A percentile compares a stretch with the other conserved stretches of the same genome.
These are phyloP conservation scores for Neoscelio sp. DNA, from an alignment of 2,888 invertebrate genomes.

Conservation along the genomic window DNA sequence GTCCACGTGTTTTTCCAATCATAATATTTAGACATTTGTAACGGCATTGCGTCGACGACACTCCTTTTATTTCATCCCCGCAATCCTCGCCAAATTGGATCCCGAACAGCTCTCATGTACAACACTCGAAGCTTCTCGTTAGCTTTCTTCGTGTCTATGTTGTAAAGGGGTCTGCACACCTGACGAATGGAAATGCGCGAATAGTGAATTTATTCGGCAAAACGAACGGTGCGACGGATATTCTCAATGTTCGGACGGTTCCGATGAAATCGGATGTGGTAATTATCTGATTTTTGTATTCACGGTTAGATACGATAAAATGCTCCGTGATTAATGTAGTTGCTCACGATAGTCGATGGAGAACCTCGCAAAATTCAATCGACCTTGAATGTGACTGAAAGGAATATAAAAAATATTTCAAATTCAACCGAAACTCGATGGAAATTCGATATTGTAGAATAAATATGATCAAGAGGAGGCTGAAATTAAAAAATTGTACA, in stretches of 20 bases:
- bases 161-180: constrained; percentile 76
- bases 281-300: constrained; percentile 67
- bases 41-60: constrained; percentile 31
- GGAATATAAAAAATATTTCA: too few species aligned
- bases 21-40: constrained; percentile 28
- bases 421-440: too few species aligned
- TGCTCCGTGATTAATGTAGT: neutral
- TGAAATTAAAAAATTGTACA: too few species aligned
- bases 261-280: constrained; percentile 84
- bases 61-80: constrained; percentile 25
- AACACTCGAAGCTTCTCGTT: constrained; percentile 71
- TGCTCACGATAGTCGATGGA: neutral
- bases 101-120: constrained; percentile 63
- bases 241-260: constrained; percentile 85
- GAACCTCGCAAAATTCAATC: neutral
- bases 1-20: too few species aligned
- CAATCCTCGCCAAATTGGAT: constrained; percentile 54
- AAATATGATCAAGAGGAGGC: too few species aligned
- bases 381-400: neutral
- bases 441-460: too few species aligned
- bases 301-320: constrained; percentile 7
- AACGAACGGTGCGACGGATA: constrained; percentile 85
- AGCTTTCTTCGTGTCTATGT: constrained; percentile 76
- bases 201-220: constrained; percentile 85
- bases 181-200: constrained; percentile 84